These are phyloP conservation scores for Microdon myrmicae DNA, from an alignment of 2,888 invertebrate species.

Conservation along the genomic window DNA sequence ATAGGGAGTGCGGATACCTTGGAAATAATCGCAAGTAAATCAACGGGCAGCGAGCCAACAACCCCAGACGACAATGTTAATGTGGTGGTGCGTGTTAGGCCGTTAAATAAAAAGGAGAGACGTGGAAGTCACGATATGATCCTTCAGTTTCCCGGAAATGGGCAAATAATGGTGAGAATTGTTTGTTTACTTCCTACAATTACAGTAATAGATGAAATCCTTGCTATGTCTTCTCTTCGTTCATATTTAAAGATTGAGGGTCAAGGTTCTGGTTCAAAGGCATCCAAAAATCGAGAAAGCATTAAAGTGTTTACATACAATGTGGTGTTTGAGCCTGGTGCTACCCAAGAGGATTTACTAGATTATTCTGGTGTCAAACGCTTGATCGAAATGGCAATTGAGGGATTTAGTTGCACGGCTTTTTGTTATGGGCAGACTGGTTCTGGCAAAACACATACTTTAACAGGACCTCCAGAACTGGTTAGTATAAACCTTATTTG, in stretches of 20 bases:
- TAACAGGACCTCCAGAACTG: constrained; percentile 90
- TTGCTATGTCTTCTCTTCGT: constrained; percentile 2
- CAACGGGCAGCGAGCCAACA: constrained; percentile 65
- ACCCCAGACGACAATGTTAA: constrained; percentile 84
- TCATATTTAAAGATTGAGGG: constrained; percentile 67
- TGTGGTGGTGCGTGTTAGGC: constrained; percentile 87
- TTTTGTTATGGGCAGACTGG: constrained; percentile 98
- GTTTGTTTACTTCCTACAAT: neutral
- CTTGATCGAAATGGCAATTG: constrained; percentile 92
- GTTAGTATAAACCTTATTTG: constrained; percentile 69
- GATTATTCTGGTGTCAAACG: constrained; percentile 91
- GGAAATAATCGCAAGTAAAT: constrained; percentile 65
- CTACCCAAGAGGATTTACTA: constrained; percentile 83
- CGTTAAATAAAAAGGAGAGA: constrained; percentile 80
- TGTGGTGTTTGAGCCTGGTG: constrained; percentile 90
- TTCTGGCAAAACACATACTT: constrained; percentile 94
- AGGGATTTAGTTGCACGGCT: constrained; percentile 92
- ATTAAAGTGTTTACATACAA: constrained; percentile 93
- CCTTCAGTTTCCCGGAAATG: constrained; percentile 88
- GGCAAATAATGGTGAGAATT: constrained; percentile 75
- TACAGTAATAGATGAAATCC: neutral
- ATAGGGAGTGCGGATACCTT: constrained; percentile 66
- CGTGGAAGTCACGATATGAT: constrained; percentile 76
- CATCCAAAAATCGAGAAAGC: constrained; percentile 72
- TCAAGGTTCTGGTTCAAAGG: constrained; percentile 67